Evolutionary conservation across 2,888 invertebrate genomes (phyloP).

Genomic region (Phanerotoma sp.): DNA sequence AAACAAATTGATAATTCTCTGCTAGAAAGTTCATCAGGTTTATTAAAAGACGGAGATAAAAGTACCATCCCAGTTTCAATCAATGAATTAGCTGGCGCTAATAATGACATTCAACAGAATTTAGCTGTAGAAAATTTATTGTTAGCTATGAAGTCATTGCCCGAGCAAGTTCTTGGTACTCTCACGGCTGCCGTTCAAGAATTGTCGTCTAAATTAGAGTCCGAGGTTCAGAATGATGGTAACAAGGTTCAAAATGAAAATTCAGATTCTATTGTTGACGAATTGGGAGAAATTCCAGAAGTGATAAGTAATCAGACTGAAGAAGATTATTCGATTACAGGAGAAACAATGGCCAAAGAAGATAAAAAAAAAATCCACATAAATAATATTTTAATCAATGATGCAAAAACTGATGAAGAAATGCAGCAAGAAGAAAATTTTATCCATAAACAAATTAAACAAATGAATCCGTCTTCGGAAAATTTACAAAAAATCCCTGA

Average conservation of each 20-base stretch:
- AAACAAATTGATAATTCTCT: not conserved
- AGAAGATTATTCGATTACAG: not conserved
- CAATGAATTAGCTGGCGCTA: not conserved
- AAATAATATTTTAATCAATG: no score
- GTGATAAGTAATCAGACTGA: not conserved
- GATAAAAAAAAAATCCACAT: no score
- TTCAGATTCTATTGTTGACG: not conserved
- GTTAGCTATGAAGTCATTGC: constrained; percentile 47
- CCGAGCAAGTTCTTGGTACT: constrained; percentile 48
- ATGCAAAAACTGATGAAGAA: no score
- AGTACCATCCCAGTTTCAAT: not conserved
- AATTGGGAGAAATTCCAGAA: not conserved
- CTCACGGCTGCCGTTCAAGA: constrained; percentile 47
- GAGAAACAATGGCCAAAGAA: no score
- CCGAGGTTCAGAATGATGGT: not conserved
- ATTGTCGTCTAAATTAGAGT: constrained; percentile 38
- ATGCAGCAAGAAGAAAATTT: no score
- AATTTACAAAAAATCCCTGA: no score
- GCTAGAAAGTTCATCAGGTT: no score
- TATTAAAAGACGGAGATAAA: no score
- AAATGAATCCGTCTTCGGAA: no score
- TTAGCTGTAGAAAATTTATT: constrained; percentile 45
- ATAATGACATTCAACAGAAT: constrained; percentile 2
- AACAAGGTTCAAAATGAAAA: not conserved
- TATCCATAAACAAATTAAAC: no score